phyloP scores from a whole-genome alignment of 2,888 invertebrate species.

The Trichopoda pennipes region DNA sequence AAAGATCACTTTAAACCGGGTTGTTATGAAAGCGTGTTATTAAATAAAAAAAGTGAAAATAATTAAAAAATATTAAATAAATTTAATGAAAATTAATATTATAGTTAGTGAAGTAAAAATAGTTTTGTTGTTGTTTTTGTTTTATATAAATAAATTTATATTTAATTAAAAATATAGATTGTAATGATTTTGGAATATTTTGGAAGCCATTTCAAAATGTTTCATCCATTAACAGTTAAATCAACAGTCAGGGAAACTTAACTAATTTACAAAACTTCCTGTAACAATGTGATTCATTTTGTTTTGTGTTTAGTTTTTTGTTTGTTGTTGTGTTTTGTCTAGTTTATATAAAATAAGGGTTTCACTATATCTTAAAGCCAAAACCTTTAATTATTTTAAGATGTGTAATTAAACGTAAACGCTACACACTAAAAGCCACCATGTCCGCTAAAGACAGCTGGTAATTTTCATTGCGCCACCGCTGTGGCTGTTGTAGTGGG shows the following conservation, averaged over 20 bases:
- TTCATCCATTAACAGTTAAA: conserved; percentile 43
- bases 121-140: conserved; percentile 45
- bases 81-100: conserved; percentile 59
- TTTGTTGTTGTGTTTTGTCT: conserved; percentile 23
- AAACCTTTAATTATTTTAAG: conserved; percentile 63
- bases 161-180: conserved; percentile 61
- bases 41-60: conserved; percentile 43
- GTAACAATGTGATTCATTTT: conserved; percentile 36
- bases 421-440: conserved; percentile 60
- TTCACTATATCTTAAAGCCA: conserved; percentile 65
- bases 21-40: conserved; percentile 51
- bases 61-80: conserved; percentile 49
- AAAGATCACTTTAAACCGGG: conserved; percentile 61
- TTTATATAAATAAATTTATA: conserved; percentile 62
- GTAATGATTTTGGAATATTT: conserved; percentile 73
- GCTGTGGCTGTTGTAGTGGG: conserved; percentile 74
- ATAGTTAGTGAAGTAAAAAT: conserved; percentile 44
- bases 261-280: conserved; percentile 61
- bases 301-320: conserved; percentile 9
- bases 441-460: conserved; percentile 57
- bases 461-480: conserved; percentile 70
- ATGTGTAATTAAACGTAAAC: conserved; percentile 35
- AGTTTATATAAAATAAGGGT: conserved; percentile 56
- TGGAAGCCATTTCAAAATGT: conserved; percentile 66
- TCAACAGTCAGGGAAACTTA: conserved; percentile 37